Base-by-base conservation (phyloP, 2,113 vertebrate species). In the Orcinus orca region DNA sequence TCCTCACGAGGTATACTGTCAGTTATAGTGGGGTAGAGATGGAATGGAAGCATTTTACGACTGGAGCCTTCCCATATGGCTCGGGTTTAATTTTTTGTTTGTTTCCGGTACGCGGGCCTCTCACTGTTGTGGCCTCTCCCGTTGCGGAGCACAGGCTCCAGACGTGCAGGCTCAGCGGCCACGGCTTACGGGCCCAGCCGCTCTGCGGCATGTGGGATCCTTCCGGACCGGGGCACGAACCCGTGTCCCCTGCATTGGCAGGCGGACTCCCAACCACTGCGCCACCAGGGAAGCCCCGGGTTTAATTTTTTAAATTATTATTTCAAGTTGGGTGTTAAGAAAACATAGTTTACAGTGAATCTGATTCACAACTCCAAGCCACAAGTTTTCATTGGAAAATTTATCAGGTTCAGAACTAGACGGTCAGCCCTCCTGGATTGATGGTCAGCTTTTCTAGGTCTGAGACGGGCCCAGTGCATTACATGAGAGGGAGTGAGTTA, bases 391-490 rank as follows among this genome's bases (percentile, higher is more conserved):
- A 5, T 41, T 53, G n/a, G 25, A 76, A 47, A 29, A 11, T 26
- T 3, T 68, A 31, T 44, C 63, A 23, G 53, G 20, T 38, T 31
- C 53, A 26, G 92, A 79, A n/a, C 26, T 10, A 20, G 70, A 20
- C 0, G 3, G 55, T 6, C 8, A 71, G 62, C 8, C 33, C n/a
- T 71, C 17, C n/a, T 15, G 2, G 29, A 15, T 8, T 1, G 33
- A n/a, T 29, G 11, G 84, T 25, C 9, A 0, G n/a, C 33, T 21
- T 38, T 70, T 10, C 70, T 23, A 8, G 58, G 7, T 1, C 21
- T 1, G 1, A 36, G 58, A 7, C 17, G 13, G 5, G 1, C 73
- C 20, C 7, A 0, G 8, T 1, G 1, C 14, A 2, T 23, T 14
- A 5, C 15, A 1, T 1, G 13, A 17, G 41, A 15, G 12, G 5